Conservation (phyloP, 2,797 vertebrate genomes). For the Rhincodon typus region DNA sequence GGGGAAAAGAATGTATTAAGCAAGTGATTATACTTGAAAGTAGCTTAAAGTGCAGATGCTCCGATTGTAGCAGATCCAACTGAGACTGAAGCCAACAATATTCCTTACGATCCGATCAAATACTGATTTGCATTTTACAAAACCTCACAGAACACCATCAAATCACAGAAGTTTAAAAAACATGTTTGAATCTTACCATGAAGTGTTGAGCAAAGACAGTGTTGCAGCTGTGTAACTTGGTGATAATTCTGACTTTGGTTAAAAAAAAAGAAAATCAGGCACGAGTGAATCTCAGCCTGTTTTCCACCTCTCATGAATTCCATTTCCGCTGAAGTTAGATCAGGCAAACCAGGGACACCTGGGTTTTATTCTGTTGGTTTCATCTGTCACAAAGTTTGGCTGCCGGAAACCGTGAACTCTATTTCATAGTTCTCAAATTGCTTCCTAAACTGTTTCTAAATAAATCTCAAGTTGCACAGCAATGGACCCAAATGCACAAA, state of each 20-base stretch:
- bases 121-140: not conserved
- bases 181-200: not conserved
- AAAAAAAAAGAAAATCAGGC: too few relatives aligned
- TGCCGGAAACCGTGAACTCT: too few relatives aligned
- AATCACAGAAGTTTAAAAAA: not conserved
- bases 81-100: not conserved
- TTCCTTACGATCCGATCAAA: not conserved
- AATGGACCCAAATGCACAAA: not conserved
- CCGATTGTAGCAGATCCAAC: not conserved
- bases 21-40: slow-evolving; percentile 32
- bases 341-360: not conserved
- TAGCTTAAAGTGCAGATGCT: slow-evolving; percentile 2
- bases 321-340: not conserved
- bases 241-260: not conserved
- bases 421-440: not conserved
- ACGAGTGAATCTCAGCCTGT: too few relatives aligned
- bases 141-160: not conserved
- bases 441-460: not conserved
- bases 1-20: not conserved
- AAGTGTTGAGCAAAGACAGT: not conserved
- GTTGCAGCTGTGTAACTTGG: not conserved
- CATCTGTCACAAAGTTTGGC: not conserved
- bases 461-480: not conserved
- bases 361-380: not conserved
- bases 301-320: too few relatives aligned